Base-by-base conservation (phyloP, 2,113 vertebrate genomes). In the Stictonetta naevosa region DNA sequence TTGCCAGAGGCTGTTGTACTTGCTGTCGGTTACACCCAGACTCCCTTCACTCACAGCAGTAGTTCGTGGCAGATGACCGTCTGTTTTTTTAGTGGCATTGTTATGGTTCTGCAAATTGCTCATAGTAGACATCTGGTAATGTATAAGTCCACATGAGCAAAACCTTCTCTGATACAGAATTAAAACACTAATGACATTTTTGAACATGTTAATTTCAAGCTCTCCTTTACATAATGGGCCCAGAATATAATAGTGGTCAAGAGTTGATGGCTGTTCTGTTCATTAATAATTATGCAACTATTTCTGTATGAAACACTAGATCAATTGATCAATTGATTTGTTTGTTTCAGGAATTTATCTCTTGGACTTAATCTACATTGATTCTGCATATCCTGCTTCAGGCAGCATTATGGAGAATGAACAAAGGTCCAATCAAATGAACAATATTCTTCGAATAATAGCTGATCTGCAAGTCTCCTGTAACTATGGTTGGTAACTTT, bases 401-500 rank as follows among this genome's bases (percentile, higher is more conserved):
- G 99, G 98, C 97, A 99, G 99, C 96, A 99, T 99, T 97, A 99
- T 99, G 93, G 99, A 99, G 97, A 99, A 99, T 1, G 98, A 99
- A 96, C 99, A 99, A 95, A 97, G 99, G 95, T 99, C 98, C 94
- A 99, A 99, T 96, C 99, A 99, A 96, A 99, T 99, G 99, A 99
- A 99, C 97, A 99, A 99, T 95, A 98, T 99, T 80, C 98, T 99
- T 60, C 98, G 99, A 95, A 98, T 99, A 94, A 99, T 99, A 92
- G 98, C 99, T 5, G 99, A 99, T 95, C 98, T 99, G 80, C 99
- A 99, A 98, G 98, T 99, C 97, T 99, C 99, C 92, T 99, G 99
- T 96, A 99, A 98, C 96, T 99, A 99, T 19, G 99, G 99, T 99
- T 91, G 91, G 98, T 98, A 62, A 56, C 42, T 68, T 50, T 66